Evolutionary conservation across 2,113 vertebrate genomes (phyloP), one percentile per base, ranked within the genome.

Genomic region (Gymnarchus niloticus): DNA sequence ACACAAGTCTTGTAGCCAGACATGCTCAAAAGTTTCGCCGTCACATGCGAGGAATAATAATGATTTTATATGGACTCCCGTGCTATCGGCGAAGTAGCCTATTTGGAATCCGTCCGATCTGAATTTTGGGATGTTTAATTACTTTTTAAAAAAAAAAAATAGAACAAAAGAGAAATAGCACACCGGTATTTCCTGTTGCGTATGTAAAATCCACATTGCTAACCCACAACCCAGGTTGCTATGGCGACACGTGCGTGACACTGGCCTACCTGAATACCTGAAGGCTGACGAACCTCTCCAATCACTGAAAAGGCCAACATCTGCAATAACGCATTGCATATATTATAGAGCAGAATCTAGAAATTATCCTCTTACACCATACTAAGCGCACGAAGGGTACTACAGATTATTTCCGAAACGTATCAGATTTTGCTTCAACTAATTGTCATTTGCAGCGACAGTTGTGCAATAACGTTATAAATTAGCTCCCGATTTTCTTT

Each of bases 181-280:
- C 65, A 73, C 77, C 14, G 77, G 44, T 81, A 81, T 81, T 81
- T 81, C 46, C 56, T 59, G 33, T 56, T 69, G 56, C 83, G 85
- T 56, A 54, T 87, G 87, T 88, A 88, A 91, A 90, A 73, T 84
- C 76, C 85, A 91, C 91, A 89, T 89, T 73, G 44, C 41, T 44
- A 78, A 48, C 76, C 76, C 23, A 37, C 76, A 78, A 78, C 87
- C 90, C 85, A 88, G 81, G 89, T 89, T 83, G 59, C 89, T 83
- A 83, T 90, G 89, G 91, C 87, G 87, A 91, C 85, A 23, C 57
- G 82, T 87, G 86, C 85, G 87, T 89, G 65, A 73, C 65, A 83
- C 89, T 87, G 76, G 44, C 76, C 76, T 91, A 91, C 90, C 89
- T 90, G 89, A 89, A 89, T 91, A 91, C 89, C 88, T 87, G 56